Evolutionary conservation across 2,888 invertebrate species (phyloP).

Genomic region (Diplazon laetatorius): DNA sequence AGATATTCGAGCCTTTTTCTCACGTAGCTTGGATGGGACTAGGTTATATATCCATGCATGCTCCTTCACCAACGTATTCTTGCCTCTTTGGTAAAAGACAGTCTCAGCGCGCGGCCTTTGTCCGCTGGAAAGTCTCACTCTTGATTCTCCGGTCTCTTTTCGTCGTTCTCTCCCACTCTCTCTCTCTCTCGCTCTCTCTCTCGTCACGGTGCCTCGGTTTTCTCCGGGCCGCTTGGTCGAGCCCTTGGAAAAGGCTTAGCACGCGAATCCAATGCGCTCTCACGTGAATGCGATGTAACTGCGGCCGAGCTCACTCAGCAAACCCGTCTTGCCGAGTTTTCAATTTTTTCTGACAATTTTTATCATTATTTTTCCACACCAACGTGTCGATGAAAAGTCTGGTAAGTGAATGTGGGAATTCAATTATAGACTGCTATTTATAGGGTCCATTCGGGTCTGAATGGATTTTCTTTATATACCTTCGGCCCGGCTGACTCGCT

Average conservation of each 20-base stretch:
- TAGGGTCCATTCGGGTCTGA: no score
- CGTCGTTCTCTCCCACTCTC: no score
- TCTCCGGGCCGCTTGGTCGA: constrained; percentile 63
- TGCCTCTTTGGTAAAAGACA: constrained; percentile 54
- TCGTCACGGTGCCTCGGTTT: no score
- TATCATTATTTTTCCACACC: no score
- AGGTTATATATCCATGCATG: constrained; percentile 10
- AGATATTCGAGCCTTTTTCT: constrained; percentile 16
- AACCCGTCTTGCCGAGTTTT: constrained; percentile 41
- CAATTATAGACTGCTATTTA: no score
- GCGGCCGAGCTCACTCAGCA: constrained; percentile 54
- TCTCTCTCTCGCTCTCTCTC: constrained; percentile 29
- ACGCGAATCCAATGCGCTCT: constrained; percentile 72
- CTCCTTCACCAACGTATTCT: constrained; percentile 38
- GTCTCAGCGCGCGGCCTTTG: constrained; percentile 55
- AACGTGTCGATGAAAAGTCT: not conserved
- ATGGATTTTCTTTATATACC: not conserved
- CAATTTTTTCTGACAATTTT: constrained; percentile 20
- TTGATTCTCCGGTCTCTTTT: constrained; percentile 32
- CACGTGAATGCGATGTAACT: constrained; percentile 51
- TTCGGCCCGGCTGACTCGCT: not conserved
- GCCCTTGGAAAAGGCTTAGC: constrained; percentile 71
- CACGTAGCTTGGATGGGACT: constrained; percentile 10
- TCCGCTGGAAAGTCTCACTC: constrained; percentile 49
- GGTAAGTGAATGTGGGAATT: no score